phyloP scores from a whole-genome alignment of 2,797 vertebrate species.

The Crypturellus tataupa region DNA sequence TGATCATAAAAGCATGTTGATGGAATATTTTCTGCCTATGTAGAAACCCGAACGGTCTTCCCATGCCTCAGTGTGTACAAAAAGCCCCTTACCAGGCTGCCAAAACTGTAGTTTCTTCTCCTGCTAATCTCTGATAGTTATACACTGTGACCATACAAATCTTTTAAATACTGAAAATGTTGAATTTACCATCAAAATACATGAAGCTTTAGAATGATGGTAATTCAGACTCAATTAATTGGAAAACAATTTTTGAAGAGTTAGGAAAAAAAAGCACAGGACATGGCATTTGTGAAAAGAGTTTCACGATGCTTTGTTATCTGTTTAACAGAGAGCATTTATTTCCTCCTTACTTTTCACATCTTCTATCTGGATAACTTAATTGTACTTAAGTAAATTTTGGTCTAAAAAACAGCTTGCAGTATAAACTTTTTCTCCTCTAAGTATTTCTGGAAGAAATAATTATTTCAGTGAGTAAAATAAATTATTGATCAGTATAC shows the following conservation, averaged over 20 bases:
- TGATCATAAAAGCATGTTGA: neutral
- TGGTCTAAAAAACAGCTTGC: neutral
- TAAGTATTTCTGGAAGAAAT: neutral
- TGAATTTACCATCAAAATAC: neutral
- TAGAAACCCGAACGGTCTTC: neutral
- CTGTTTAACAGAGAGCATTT: neutral
- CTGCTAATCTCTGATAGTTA: neutral
- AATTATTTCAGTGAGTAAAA: neutral
- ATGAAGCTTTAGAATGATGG: neutral
- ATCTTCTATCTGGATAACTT: neutral
- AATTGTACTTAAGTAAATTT: neutral
- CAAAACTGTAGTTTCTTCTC: slow-evolving; percentile 38
- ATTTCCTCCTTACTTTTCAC: neutral
- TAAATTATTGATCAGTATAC: neutral
- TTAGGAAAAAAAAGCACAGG: neutral
- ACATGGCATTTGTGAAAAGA: neutral
- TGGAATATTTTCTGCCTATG: neutral
- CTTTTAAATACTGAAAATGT: neutral
- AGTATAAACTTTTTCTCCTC: neutral
- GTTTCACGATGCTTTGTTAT: fast-evolving
- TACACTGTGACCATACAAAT: neutral
- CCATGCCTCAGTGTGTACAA: neutral
- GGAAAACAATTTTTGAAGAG: neutral
- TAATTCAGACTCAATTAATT: neutral
- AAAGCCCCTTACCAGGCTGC: slow-evolving; percentile 9